Evolutionary conservation across 2,888 invertebrate species (phyloP), one percentile per base, ranked within the genome.

Genomic region (Trissolcus brochymenae): DNA sequence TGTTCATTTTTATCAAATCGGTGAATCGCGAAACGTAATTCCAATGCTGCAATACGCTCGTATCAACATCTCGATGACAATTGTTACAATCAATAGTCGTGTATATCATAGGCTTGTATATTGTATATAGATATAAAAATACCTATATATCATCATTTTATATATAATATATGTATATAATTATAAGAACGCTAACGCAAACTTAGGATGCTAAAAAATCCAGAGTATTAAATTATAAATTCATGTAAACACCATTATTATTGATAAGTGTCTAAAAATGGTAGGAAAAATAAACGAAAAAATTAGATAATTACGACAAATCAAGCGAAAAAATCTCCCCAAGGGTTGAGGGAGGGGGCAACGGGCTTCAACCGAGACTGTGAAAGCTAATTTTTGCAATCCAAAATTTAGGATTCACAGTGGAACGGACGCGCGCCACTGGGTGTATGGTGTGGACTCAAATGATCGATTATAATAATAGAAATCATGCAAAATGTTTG

Each of bases 171-270:
- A 59, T 67, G 70, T 66, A 71, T 71, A 75, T 75, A 71, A 75
- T 72, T 81, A 81, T 75, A 62, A 78, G 76, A 80, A 70, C 75
- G 72, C 71, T 79, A 73, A 83, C 82, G 79, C 81, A 83, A 78
- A 83, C 82, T 83, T 83, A 84, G 79, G 78, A 81, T 81, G 68
- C 81, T 83, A 81, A 83, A 81, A 81, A 82, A 81, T 79, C 81
- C 83, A 81, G 81, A 82, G 82, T 83, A 84, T 86, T 86, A 82
- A 85, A 85, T 86, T 83, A 86, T 84, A 83, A 83, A 74, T 71
- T 66, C 81, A 82, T 83, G 84, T 84, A 84, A 81, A 83, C 80
- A 76, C 83, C 83, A 84, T 62, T 62, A 62, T 80, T 83, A 83
- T 81, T 50, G 17, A 62, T 78, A 80, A 78, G 80, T 76, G 78